phyloP scores from a whole-genome alignment of 2,113 vertebrate species.

The Nothobranchius kuhntae region DNA sequence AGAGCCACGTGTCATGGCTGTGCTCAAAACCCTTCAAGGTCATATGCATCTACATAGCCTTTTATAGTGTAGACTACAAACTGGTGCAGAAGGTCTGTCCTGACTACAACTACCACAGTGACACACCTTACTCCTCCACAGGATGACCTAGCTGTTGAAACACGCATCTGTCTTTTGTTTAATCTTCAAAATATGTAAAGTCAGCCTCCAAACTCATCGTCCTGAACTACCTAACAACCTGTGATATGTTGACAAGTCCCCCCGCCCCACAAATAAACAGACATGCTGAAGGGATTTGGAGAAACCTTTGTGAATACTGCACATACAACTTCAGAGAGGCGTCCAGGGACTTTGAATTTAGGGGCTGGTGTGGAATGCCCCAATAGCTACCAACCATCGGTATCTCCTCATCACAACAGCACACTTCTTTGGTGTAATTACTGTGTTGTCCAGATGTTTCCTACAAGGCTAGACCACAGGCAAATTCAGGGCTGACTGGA shows the following conservation, averaged over 20 bases:
- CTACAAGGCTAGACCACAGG: slow-evolving; percentile 64
- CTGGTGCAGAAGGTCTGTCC: slow-evolving; percentile 99
- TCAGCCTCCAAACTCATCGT: slow-evolving; percentile 44
- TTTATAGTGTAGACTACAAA: slow-evolving; percentile 99
- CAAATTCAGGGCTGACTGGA: slow-evolving; percentile 35
- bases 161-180: slow-evolving; percentile 19
- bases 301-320: slow-evolving; percentile 35
- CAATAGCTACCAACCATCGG: slow-evolving; percentile 35
- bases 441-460: slow-evolving; percentile 75
- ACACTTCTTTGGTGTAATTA: slow-evolving; percentile 71
- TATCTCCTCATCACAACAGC: slow-evolving; percentile 54
- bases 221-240: slow-evolving; percentile 43
- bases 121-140: slow-evolving; percentile 95
- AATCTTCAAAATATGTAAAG: slow-evolving; percentile 38
- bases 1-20: slow-evolving; percentile 98
- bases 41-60: slow-evolving; percentile 99
- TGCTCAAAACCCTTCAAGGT: slow-evolving; percentile 99
- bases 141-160: slow-evolving; percentile 79
- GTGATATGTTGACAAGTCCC: slow-evolving; percentile 9
- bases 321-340: slow-evolving; percentile 26
- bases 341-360: slow-evolving; percentile 49
- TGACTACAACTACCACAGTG: slow-evolving; percentile 99
- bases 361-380: slow-evolving; percentile 47
- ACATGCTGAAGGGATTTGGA: slow-evolving; percentile 13
- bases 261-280: background rate